These are phyloP conservation scores for Scaptomyza parva DNA, from an alignment of 2,888 invertebrate genomes.

Conservation along the genomic window DNA sequence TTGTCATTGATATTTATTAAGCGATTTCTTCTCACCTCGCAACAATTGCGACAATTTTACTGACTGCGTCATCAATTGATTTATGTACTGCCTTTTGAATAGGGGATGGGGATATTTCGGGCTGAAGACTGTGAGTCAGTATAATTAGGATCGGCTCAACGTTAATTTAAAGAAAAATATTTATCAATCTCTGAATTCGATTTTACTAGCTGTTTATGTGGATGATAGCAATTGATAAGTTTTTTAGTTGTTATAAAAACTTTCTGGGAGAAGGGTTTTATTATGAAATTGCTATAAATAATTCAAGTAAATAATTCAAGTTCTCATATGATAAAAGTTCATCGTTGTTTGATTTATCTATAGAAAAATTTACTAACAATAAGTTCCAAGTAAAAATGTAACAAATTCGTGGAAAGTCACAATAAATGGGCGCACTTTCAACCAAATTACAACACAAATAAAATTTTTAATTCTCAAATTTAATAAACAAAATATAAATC, in stretches of 20 bases:
- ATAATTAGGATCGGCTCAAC: constrained; percentile 5
- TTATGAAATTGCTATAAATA: too few relatives aligned
- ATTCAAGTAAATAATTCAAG: neutral
- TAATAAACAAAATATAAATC: constrained; percentile 10
- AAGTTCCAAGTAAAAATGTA: constrained; percentile 21
- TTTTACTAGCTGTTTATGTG: too few relatives aligned
- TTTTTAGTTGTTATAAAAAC: too few relatives aligned
- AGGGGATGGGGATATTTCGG: constrained; percentile 3
- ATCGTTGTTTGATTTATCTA: neutral
- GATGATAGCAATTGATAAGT: too few relatives aligned
- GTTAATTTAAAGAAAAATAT: neutral
- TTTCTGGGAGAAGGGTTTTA: too few relatives aligned
- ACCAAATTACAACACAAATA: neutral
- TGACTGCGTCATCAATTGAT: constrained; percentile 71
- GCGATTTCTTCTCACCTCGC: constrained; percentile 45
- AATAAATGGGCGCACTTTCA: constrained; percentile 16
- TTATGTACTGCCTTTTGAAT: constrained; percentile 38
- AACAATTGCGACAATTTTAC: constrained; percentile 70
- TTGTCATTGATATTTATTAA: constrained; percentile 67
- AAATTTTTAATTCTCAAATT: neutral
- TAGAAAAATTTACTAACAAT: neutral
- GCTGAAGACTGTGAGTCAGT: constrained; percentile 1
- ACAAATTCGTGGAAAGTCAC: constrained; percentile 32
- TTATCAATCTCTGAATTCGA: too few relatives aligned
- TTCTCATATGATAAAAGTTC: neutral